Conservation (phyloP, 2,113 vertebrate species). For the Dasyprocta punctata region DNA sequence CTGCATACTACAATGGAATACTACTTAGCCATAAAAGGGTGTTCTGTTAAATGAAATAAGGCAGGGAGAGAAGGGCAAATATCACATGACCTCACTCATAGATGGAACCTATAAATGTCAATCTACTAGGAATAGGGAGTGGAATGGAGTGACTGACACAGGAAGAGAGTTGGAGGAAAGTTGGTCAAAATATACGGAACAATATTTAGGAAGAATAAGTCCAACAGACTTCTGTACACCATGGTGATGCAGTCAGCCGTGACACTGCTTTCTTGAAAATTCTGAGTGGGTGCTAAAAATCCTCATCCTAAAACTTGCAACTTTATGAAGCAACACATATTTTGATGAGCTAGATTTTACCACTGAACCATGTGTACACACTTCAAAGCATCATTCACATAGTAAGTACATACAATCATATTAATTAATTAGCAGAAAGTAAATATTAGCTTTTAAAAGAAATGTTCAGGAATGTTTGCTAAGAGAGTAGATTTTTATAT, state of each 20-base stretch:
- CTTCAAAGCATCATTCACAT: background rate
- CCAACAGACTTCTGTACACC: background rate
- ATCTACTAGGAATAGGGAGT: background rate
- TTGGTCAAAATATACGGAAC: background rate
- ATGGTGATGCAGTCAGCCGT: no score
- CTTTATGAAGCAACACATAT: no score
- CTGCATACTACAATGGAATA: background rate
- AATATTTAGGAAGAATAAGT: no score
- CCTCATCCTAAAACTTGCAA: background rate
- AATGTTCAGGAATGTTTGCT: background rate
- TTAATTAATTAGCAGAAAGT: no score
- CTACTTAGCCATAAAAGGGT: no score
- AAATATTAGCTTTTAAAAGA: background rate
- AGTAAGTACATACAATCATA: background rate
- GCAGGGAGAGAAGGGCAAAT: background rate
- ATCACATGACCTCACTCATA: background rate
- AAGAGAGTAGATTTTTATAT: background rate
- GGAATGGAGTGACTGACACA: background rate
- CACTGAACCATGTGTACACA: background rate
- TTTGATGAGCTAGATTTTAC: background rate
- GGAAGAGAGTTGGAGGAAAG: background rate
- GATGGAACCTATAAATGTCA: background rate
- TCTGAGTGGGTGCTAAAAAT: background rate
- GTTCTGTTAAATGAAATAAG: background rate
- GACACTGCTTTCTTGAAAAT: background rate